Percentiles rank a stretch among this genome's conserved stretches.
Evolutionary conservation across 2,797 vertebrate species (phyloP).

Genomic region (Lepilemur septentrionalis): DNA sequence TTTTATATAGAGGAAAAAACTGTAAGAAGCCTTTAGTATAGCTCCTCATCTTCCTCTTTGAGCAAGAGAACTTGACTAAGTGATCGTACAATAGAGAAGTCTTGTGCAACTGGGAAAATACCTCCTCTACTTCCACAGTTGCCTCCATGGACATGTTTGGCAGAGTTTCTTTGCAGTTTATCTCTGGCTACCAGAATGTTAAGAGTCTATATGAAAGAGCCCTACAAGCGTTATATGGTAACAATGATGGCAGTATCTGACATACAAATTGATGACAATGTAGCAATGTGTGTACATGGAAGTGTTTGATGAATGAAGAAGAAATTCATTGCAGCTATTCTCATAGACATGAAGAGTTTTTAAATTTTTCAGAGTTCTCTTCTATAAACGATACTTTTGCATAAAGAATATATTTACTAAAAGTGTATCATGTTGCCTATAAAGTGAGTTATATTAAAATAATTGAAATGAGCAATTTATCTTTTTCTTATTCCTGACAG

Average conservation of each 20-base stretch:
- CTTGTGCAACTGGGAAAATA: neutral
- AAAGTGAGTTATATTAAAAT: neutral
- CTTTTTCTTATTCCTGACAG: neutral
- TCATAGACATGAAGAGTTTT: neutral
- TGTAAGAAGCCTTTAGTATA: neutral
- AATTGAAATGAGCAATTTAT: neutral
- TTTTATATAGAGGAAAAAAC: neutral
- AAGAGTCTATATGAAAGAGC: neutral
- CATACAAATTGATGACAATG: neutral
- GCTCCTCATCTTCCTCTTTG: neutral
- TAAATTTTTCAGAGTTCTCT: neutral
- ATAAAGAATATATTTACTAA: neutral
- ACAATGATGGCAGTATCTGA: neutral
- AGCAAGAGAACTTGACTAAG: neutral
- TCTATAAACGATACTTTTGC: neutral
- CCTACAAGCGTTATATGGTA: neutral
- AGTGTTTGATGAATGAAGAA: neutral
- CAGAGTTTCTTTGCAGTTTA: neutral
- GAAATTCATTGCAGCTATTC: neutral
- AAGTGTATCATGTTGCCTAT: neutral
- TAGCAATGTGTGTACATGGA: neutral
- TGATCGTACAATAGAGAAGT: neutral
- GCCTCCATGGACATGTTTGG: neutral
- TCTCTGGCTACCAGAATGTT: neutral
- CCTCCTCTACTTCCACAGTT: neutral